A percentile compares a stretch with the other conserved stretches of the same genome.
These are phyloP conservation scores for Diarsia dahlii DNA, from an alignment of 2,888 invertebrate species.

Conservation along the genomic window DNA sequence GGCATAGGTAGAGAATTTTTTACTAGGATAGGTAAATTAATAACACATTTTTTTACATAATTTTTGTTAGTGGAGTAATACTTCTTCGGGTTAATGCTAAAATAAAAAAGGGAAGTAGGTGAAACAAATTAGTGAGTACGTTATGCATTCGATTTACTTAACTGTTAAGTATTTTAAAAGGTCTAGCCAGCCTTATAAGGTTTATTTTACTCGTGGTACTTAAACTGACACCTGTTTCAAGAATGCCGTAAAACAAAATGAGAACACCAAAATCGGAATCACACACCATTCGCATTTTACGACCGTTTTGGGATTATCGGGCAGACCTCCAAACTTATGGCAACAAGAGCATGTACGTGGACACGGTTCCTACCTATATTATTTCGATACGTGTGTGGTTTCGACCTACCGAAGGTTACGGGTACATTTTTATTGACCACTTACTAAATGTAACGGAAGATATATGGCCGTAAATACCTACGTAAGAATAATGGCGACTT, in stretches of 20 bases:
- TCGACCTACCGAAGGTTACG: constrained; percentile 69
- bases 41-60: background rate
- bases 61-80: too few species aligned
- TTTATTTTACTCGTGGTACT: background rate
- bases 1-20: too few species aligned
- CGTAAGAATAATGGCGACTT: constrained; percentile 68
- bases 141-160: background rate
- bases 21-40: background rate
- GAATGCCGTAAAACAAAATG: constrained; percentile 19
- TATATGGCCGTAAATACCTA: constrained; percentile 68
- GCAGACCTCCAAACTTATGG: constrained; percentile 28
- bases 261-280: constrained; percentile 5
- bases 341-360: constrained; percentile 6
- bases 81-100: background rate
- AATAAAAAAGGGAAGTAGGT: background rate
- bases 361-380: constrained; percentile 9
- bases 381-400: constrained; percentile 33
- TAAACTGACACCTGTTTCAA: constrained; percentile 26
- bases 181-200: background rate
- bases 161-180: background rate
- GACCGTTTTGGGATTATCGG: constrained; percentile 33
- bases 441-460: constrained; percentile 71
- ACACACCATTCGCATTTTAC: constrained; percentile 25
- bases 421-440: constrained; percentile 63
- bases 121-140: background rate